Base-by-base conservation (phyloP, 1,140 invertebrate species). In the Solenopsis fugax region DNA sequence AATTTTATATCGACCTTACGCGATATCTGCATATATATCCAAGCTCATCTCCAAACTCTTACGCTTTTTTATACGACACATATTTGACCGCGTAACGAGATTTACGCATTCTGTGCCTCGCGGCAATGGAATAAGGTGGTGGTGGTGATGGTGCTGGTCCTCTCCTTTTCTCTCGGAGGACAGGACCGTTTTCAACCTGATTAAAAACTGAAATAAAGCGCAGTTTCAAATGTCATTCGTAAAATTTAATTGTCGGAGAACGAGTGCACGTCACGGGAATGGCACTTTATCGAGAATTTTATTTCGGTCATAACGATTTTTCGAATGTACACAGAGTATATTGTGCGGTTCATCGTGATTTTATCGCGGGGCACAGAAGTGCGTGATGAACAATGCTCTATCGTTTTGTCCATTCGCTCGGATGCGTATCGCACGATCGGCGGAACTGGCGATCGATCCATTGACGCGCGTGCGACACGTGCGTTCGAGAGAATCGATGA, bases 1-100 rank as follows among this genome's bases (percentile, higher is more conserved):
- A 84, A 84, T 75, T 84, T 84, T 58, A 81, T 56, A 62, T 73
- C 80, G 41, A 73, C 58, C 80, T 60, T 54, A 48, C 69, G 60
- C 24, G 69, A 73, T 73, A 41, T 75, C 41, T 48, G 54, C 52
- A 73, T 72, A 82, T 16, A 13, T 29, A 48, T 45, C 50, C 37
- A 69, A 58, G 21, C 41, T 82, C 80, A 82, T 60, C 67, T 82
- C 24, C 37, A 48, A 73, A 45, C 54, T 82, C 54, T 60, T 73
- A 60, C 54, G 54, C 48, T 69, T 67, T 58, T 67, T 56, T 54
- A 52, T 41, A 71, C 65, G 21, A 45, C 9, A 37, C 41, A 75
- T 75, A 62, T 73, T 75, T 24, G 29, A 73, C 12, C 80, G 80
- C 56, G 41, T 58, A 73, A 84, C 56, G 54, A 84, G 41, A 60